Conservation (phyloP, 2,113 vertebrate species). For the Menura novaehollandiae region DNA sequence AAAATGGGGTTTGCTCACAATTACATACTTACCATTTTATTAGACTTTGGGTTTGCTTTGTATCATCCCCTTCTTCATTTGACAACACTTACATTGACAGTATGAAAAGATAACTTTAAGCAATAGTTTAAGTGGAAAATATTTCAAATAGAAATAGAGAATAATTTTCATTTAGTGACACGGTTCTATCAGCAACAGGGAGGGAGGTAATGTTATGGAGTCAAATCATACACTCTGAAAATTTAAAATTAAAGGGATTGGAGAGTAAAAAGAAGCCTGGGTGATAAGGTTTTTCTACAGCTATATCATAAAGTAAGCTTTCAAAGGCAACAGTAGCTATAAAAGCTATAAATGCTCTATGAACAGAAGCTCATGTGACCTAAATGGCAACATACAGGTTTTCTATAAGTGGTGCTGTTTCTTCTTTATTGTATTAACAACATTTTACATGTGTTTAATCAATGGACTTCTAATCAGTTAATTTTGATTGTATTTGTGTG, state of each 20-base stretch:
- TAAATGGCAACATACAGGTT: constrained; percentile 17
- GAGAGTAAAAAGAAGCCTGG: background rate
- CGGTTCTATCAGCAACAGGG: background rate
- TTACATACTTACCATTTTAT: background rate
- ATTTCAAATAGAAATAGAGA: background rate
- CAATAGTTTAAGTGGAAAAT: background rate
- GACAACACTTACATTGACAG: background rate
- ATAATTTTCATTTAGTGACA: background rate
- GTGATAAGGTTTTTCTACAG: background rate
- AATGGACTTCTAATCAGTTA: constrained; percentile 52
- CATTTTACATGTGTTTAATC: constrained; percentile 56
- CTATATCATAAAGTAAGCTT: background rate
- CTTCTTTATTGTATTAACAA: constrained; percentile 55
- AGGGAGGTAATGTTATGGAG: background rate
- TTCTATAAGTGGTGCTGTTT: constrained; percentile 1
- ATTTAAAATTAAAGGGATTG: background rate
- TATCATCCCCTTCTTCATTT: background rate
- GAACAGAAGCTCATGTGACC: background rate
- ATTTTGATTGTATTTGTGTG: constrained; percentile 55
- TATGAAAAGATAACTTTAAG: background rate
- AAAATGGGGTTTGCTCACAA: background rate
- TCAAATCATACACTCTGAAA: background rate
- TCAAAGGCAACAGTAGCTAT: background rate
- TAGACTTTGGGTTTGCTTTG: background rate
- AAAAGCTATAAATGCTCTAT: background rate